Evolutionary conservation across 2,113 vertebrate species (phyloP).

Genomic region (Labrus mixtus): DNA sequence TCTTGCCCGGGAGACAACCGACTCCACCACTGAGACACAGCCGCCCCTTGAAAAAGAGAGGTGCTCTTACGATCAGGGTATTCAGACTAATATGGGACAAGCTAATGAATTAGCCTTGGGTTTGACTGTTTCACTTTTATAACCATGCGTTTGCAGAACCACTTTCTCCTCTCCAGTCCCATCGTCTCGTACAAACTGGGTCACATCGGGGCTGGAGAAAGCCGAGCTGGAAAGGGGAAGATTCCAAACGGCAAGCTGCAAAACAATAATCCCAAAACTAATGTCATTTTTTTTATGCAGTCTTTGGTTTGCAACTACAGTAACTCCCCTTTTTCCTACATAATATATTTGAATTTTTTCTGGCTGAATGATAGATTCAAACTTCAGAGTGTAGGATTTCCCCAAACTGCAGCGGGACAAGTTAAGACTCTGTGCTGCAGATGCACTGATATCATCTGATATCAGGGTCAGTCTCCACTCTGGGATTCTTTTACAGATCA

Average conservation of each 20-base stretch:
- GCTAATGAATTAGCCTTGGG: no score
- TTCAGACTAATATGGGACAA: no score
- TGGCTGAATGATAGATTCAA: not conserved
- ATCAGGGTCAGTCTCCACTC: slow-evolving; percentile 17
- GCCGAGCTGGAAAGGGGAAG: not conserved
- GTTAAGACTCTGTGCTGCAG: not conserved
- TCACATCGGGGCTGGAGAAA: not conserved
- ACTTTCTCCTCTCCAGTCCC: no score
- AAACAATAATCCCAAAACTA: not conserved
- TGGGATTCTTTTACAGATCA: slow-evolving; percentile 29
- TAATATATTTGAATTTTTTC: not conserved
- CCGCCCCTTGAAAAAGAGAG: no score
- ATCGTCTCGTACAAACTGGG: not conserved
- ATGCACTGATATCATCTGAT: not conserved
- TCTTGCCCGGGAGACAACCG: no score
- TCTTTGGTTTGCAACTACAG: not conserved
- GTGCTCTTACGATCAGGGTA: no score
- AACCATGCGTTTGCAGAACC: no score
- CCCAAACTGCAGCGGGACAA: not conserved
- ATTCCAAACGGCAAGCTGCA: not conserved
- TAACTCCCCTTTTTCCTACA: not conserved
- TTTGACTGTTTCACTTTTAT: no score
- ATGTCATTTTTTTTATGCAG: not conserved
- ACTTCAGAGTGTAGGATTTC: not conserved
- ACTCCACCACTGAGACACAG: no score